These are phyloP conservation scores for Eriosoma lanigerum DNA, from an alignment of 1,140 invertebrate genomes.

Conservation along the genomic window DNA sequence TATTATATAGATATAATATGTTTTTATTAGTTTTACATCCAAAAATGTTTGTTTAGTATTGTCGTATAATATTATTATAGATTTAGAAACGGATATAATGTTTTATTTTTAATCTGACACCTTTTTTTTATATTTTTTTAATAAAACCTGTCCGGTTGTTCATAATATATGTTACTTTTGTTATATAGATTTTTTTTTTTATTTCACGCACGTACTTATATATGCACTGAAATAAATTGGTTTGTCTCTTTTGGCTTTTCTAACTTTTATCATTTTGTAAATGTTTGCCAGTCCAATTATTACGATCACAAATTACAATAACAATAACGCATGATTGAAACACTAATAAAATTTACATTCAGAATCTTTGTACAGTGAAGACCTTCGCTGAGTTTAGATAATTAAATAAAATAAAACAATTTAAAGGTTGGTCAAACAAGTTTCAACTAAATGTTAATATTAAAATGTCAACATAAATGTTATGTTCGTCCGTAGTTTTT, in stretches of 20 bases:
- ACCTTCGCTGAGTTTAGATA: too few relatives aligned
- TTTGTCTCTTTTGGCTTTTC: conserved; percentile 3
- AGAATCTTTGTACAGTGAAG: too few relatives aligned
- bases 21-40: background rate
- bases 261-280: background rate
- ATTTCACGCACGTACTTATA: background rate
- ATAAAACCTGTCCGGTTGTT: background rate
- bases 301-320: background rate
- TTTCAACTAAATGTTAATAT: background rate
- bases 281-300: background rate
- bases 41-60: conserved; percentile 3
- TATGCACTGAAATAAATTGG: conserved; percentile 8
- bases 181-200: conserved; percentile 21
- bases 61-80: background rate
- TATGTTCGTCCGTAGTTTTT: background rate
- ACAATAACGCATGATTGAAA: too few relatives aligned
- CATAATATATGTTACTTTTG: background rate
- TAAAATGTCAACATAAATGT: background rate
- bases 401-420: too few relatives aligned
- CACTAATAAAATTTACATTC: too few relatives aligned
- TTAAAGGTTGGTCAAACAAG: background rate
- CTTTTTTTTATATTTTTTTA: conserved; percentile 3
- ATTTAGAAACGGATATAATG: conserved; percentile 13
- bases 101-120: background rate
- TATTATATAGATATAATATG: background rate